Evolutionary conservation across 2,113 vertebrate genomes (phyloP).

Genomic region (Megaptera novaeangliae): DNA sequence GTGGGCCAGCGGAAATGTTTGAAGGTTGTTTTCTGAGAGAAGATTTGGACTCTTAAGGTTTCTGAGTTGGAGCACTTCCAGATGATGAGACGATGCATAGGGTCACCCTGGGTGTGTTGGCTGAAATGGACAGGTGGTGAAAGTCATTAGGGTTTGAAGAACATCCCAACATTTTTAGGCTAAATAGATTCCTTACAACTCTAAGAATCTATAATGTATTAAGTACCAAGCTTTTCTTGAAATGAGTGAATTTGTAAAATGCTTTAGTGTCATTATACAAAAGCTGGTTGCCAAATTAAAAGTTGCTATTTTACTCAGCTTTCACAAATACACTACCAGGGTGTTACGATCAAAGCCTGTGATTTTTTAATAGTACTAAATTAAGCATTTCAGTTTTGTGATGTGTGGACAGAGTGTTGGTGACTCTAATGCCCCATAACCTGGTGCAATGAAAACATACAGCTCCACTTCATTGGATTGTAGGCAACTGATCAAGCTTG

Average conservation of each 20-base stretch:
- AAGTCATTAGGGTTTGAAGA: neutral
- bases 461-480: neutral
- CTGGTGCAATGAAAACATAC: neutral
- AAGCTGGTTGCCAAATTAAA: slow-evolving; percentile 10
- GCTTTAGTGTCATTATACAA: neutral
- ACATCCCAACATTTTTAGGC: neutral
- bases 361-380: neutral
- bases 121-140: neutral
- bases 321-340: neutral
- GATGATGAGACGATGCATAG: neutral
- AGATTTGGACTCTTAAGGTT: neutral
- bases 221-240: neutral
- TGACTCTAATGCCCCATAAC: neutral
- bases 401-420: neutral
- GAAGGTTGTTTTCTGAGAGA: neutral
- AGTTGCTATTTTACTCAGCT: slow-evolving; percentile 45
- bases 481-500: neutral
- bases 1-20: neutral
- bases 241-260: slow-evolving; percentile 27
- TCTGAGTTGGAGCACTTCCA: neutral
- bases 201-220: neutral
- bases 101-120: neutral
- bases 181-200: neutral
- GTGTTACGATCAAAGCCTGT: neutral
- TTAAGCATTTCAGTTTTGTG: slow-evolving; percentile 22